Conservation (phyloP, 2,113 vertebrate genomes). For the Penelope pileata region DNA sequence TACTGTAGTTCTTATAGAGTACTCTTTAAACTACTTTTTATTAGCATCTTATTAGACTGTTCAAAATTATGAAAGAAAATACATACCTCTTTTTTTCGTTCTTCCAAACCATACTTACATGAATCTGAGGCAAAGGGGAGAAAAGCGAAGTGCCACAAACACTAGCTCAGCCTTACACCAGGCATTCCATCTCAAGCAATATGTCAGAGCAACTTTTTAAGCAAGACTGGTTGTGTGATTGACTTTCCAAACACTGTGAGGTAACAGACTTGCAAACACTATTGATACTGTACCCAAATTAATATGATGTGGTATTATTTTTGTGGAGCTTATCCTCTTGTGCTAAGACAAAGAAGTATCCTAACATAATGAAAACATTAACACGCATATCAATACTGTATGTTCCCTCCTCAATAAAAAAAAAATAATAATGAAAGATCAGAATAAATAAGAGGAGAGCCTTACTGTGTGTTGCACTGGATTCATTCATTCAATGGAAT, state of each 20-base stretch:
- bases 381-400: background rate
- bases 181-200: background rate
- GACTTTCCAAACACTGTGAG: background rate
- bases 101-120: background rate
- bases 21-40: background rate
- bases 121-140: background rate
- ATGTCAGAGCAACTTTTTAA: background rate
- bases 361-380: background rate
- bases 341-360: background rate
- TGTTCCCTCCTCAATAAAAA: background rate
- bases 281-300: background rate
- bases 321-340: background rate
- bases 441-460: background rate
- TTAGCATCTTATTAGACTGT: conserved; percentile 4
- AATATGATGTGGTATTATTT: background rate
- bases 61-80: background rate
- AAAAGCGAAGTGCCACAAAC: background rate
- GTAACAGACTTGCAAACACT: background rate
- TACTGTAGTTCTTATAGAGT: background rate
- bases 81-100: background rate
- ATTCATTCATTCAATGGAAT: background rate
- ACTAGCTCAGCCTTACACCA: background rate
- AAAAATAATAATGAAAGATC: background rate
- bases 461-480: background rate
- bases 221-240: background rate